Percentiles rank a stretch among this genome's conserved stretches.
These are phyloP conservation scores for Drosophila kepulauana DNA, from an alignment of 1,140 invertebrate genomes.

Conservation along the genomic window DNA sequence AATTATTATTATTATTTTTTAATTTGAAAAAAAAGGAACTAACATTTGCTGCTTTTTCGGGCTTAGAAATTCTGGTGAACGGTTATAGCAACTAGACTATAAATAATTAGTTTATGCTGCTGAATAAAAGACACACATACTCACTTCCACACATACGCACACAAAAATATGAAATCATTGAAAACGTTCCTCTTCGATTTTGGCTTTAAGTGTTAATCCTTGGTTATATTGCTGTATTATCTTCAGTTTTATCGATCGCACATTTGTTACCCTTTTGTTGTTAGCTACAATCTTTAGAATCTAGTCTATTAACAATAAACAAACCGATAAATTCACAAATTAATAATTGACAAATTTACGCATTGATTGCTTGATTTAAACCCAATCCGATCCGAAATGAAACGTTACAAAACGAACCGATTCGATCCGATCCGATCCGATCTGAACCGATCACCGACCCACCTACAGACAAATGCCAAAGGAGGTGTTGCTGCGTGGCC, in stretches of 20 bases:
- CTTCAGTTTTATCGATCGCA: conserved; percentile 38
- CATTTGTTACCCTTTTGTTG: conserved; percentile 38
- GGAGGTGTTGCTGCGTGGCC: conserved; percentile 86
- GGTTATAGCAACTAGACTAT: conserved; percentile 25
- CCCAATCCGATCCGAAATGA: conserved; percentile 36
- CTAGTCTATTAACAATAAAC: conserved; percentile 47
- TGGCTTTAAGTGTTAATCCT: conserved; percentile 45
- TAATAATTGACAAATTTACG: conserved; percentile 77
- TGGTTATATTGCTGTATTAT: conserved; percentile 46
- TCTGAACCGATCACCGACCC: conserved; percentile 38
- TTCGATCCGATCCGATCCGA: conserved; percentile 43
- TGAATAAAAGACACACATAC: conserved; percentile 13
- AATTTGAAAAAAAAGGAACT: conserved; percentile 10
- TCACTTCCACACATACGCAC: conserved; percentile 6
- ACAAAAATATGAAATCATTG: conserved; percentile 7
- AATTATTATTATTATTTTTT: background rate
- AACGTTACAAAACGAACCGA: conserved; percentile 33
- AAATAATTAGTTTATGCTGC: conserved; percentile 9
- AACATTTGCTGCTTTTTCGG: conserved; percentile 8
- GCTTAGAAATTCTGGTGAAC: conserved; percentile 29
- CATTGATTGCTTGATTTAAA: conserved; percentile 64
- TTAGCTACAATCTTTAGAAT: conserved; percentile 55
- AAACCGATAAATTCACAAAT: conserved; percentile 55
- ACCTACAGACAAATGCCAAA: conserved; percentile 84
- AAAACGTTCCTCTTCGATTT: conserved; percentile 28